Evolutionary conservation across 2,888 invertebrate species (phyloP), one percentile per base, ranked within the genome.

Genomic region (Nomada lathburiana): DNA sequence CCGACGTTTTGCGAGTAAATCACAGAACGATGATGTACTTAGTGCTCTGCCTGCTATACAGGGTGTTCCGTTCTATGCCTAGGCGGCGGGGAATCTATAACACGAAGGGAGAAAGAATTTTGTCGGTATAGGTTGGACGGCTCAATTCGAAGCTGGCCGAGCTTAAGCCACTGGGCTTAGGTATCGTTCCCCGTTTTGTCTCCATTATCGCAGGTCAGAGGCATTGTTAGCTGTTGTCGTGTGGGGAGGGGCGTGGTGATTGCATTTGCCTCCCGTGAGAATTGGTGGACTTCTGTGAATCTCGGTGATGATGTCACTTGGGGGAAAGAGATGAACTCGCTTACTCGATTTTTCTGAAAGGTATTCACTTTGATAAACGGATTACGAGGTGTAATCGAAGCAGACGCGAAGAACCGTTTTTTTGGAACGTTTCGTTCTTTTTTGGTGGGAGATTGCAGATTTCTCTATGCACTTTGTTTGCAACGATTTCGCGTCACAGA

Each of bases 11-110:
- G 29, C 42, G 75, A 72, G 57, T 72, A 76, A 76, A 72, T 76
- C 73, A 76, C 64, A 57, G 2, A 23, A 74, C 65, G 65, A 74
- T 74, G 65, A 67, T 74, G 53, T 74, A 59, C 29, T 47, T 59
- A 47, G 57, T 23, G 20, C 16, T 26, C 11, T 11, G 18, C 18
- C 10, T 26, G 44, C 44, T 26, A 7, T 36, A 44, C 18, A 69
- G 3, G 20, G 18, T 36, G 20, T 20, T 69, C 2, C 5, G 18
- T 36, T 18, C 18, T 55, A n/a, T 11, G 20, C 53, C 36, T 20
- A 47, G 47, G 20, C 7, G 52, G 53, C n/a, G 53, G 53, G 2
- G 23, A 47, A 7, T 68, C 23, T 16, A 10, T 16, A 44, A 18
- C 42, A 7, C 23, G 18, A 18, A 9, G 23, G 11, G 55, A 18